These are phyloP conservation scores for Disparrhopalites patrizii DNA, from an alignment of 2,888 invertebrate genomes.

Conservation along the genomic window DNA sequence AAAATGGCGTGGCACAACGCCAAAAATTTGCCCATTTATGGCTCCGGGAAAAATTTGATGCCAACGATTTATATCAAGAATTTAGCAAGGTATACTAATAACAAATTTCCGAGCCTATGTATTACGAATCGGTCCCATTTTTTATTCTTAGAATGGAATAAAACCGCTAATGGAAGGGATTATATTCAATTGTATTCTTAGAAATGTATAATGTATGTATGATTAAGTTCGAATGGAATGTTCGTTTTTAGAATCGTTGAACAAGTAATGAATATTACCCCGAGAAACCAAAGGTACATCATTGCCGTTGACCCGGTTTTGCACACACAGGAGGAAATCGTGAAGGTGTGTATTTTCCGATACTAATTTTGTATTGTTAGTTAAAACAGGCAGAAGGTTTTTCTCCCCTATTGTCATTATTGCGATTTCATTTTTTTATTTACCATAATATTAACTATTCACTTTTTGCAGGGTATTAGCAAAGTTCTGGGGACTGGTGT, in stretches of 20 bases:
- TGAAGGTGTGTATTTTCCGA: conserved; percentile 53
- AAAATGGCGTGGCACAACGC: conserved; percentile 65
- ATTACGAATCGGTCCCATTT: too few relatives aligned
- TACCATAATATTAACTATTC: neutral
- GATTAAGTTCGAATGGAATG: neutral
- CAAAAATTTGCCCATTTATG: conserved; percentile 59
- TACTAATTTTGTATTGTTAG: neutral
- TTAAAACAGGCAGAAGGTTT: neutral
- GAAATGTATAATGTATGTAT: neutral
- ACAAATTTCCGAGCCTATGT: neutral
- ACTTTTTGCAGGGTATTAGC: conserved; percentile 54
- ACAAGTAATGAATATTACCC: conserved; percentile 53
- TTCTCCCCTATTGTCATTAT: neutral
- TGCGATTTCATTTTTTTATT: neutral
- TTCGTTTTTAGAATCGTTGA: conserved; percentile 35
- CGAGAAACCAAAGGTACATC: conserved; percentile 59
- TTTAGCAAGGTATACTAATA: conserved; percentile 57
- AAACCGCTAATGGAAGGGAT: neutral
- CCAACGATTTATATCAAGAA: conserved; percentile 64
- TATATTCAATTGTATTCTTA: neutral
- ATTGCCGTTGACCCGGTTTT: conserved; percentile 62
- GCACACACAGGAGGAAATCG: conserved; percentile 57
- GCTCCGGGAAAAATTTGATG: conserved; percentile 59
- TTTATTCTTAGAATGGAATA: too few relatives aligned
- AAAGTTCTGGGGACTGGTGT: conserved; percentile 57